phyloP scores from a whole-genome alignment of 2,113 vertebrate genomes.

The Peucedramus taeniatus region DNA sequence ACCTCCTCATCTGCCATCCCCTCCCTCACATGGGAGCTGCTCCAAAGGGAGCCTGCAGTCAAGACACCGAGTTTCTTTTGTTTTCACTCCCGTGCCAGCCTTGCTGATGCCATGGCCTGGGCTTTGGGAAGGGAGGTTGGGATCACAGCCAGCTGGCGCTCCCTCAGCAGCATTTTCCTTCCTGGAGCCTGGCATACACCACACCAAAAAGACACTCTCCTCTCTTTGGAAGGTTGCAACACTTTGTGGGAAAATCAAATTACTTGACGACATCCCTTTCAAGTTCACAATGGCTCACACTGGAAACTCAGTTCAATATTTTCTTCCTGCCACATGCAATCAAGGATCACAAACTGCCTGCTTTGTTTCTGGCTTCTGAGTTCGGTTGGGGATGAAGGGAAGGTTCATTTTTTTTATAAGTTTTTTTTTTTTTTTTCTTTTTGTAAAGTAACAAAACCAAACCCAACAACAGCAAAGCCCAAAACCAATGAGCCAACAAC shows the following conservation, averaged over 20 bases:
- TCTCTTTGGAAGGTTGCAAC: background rate
- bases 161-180: background rate
- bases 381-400: background rate
- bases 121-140: constrained; percentile 7
- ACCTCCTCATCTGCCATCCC: background rate
- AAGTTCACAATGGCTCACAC: background rate
- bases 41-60: background rate
- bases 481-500: background rate
- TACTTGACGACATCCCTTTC: background rate
- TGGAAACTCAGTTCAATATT: background rate
- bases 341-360: background rate
- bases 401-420: background rate
- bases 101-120: constrained; percentile 1
- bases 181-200: background rate
- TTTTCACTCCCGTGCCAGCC: background rate
- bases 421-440: background rate
- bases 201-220: constrained; percentile 10
- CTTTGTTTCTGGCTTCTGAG: background rate
- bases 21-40: background rate
- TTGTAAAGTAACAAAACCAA: background rate
- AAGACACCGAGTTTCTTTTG: background rate
- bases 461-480: background rate
- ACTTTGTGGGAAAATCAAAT: constrained; percentile 25
- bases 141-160: background rate
- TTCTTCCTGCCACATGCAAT: constrained; percentile 13